Evolutionary conservation across 23 tunicate species (phyloP).

Genomic region (Diplosoma virens): DNA sequence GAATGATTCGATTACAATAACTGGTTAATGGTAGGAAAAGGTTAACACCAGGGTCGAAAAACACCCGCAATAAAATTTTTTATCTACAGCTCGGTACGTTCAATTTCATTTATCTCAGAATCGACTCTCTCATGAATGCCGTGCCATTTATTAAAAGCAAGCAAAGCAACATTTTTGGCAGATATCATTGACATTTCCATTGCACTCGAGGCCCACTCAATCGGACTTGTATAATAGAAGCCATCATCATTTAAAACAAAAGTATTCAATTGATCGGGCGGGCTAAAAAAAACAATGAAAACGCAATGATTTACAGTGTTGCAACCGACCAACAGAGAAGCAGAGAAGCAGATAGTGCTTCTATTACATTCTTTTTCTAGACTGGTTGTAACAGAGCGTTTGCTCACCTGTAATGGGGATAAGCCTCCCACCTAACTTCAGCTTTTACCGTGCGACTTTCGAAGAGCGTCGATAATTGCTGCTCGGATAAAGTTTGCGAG

Average conservation of each 20-base stretch:
- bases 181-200: slow-evolving; percentile 89
- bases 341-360: too few relatives aligned
- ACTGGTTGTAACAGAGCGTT: neutral
- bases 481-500: slow-evolving; percentile 41
- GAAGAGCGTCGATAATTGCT: slow-evolving; percentile 51
- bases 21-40: too few relatives aligned
- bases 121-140: slow-evolving; percentile 31
- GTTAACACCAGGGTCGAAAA: too few relatives aligned
- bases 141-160: slow-evolving; percentile 83
- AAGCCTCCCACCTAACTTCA: slow-evolving; percentile 69
- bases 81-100: neutral
- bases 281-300: slow-evolving; percentile 49
- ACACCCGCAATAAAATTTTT: too few relatives aligned
- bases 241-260: slow-evolving; percentile 67
- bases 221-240: slow-evolving; percentile 74
- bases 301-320: too few relatives aligned
- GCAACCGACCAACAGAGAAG: too few relatives aligned
- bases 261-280: slow-evolving; percentile 56
- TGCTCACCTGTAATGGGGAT: slow-evolving; percentile 65
- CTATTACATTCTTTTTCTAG: too few relatives aligned
- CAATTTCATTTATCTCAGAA: neutral
- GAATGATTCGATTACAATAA: too few relatives aligned
- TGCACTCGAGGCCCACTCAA: slow-evolving; percentile 88
- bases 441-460: slow-evolving; percentile 28
- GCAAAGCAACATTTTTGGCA: slow-evolving; percentile 72